phyloP scores from a whole-genome alignment of 1,140 invertebrate genomes.

The Oreohelix idahoensis region DNA sequence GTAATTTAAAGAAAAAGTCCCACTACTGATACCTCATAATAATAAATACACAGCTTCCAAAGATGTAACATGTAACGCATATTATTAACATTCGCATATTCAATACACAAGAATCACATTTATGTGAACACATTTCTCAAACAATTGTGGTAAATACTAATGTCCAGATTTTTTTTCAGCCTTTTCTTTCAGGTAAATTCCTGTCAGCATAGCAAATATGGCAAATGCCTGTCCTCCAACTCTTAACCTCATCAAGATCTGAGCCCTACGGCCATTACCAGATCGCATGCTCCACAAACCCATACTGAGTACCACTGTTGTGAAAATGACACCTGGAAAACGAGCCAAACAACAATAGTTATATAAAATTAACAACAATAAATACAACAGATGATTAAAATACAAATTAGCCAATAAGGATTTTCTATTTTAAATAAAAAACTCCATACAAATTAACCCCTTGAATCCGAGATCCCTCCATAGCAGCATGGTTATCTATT shows the following conservation, averaged over 20 bases:
- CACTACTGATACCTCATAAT: no score
- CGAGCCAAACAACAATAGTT: background rate
- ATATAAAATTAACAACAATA: background rate
- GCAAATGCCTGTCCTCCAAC: conserved; percentile 42
- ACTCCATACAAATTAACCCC: no score
- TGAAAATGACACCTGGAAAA: conserved; percentile 39
- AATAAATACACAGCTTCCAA: no score
- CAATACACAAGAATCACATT: no score
- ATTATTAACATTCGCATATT: no score
- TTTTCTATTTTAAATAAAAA: no score
- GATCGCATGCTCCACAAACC: conserved; percentile 15
- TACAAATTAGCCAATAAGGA: background rate
- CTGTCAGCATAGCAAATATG: conserved; percentile 32
- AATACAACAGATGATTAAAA: background rate
- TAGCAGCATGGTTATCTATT: no score
- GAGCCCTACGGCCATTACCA: background rate
- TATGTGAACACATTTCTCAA: no score
- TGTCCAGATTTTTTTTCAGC: background rate
- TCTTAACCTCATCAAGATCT: conserved; percentile 34
- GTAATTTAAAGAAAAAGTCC: no score
- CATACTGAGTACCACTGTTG: conserved; percentile 33
- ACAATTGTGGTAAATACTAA: no score
- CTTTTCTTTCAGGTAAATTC: conserved; percentile 33
- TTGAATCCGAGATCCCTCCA: no score
- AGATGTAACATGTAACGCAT: no score